Evolutionary conservation across 1,140 invertebrate species (phyloP).

Genomic region (Cherax destructor): DNA sequence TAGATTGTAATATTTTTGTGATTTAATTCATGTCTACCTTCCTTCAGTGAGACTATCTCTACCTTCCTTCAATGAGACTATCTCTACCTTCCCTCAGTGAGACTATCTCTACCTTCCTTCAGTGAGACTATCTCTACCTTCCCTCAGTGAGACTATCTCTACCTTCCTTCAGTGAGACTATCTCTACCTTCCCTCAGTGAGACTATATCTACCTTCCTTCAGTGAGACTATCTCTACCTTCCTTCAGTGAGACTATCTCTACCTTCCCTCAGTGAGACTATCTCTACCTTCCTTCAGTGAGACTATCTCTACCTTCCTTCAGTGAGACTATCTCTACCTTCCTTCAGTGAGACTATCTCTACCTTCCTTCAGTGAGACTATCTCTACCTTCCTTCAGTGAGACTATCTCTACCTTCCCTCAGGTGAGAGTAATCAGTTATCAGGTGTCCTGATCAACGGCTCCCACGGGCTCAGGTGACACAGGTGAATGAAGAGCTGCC

Average conservation of each 20-base stretch:
- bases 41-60: no score
- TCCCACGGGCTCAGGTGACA: constrained; percentile 34
- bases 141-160: no score
- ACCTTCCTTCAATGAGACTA: neutral
- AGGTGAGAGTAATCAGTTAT: constrained; percentile 7
- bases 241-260: neutral
- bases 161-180: neutral
- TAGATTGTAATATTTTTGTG: no score
- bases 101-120: no score
- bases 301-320: neutral
- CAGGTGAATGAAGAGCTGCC: neutral
- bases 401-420: neutral
- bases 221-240: neutral
- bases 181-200: neutral
- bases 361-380: no score
- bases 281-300: no score
- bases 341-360: neutral
- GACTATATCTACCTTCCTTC: no score
- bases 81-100: neutral
- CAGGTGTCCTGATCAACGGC: neutral
- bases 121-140: no score
- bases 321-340: neutral
- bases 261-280: neutral
- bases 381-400: neutral
- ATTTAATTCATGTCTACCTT: no score